Base-by-base conservation (phyloP, 2,888 invertebrate genomes). In the Chymomyza caudatula region DNA sequence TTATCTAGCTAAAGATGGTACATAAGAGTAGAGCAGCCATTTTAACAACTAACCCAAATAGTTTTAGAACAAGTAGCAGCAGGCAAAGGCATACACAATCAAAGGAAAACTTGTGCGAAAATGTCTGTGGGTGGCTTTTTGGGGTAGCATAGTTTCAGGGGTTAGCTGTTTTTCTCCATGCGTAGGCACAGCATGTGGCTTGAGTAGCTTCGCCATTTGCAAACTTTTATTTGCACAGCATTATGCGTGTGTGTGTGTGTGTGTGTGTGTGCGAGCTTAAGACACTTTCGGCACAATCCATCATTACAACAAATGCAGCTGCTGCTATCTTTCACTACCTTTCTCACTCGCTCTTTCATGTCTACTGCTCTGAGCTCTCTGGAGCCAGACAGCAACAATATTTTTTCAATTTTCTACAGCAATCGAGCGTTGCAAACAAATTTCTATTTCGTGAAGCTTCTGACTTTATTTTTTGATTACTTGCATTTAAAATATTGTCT, bases 361-460 rank as follows among this genome's bases (percentile, higher is more conserved):
- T n/a, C 22, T 20, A n/a, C 20, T 42, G 15, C 42, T 22, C 22
- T 59, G 19, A 55, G 55, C 56, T 64, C 57, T 63, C 57, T 64
- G 71, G 61, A 71, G 65, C 73, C 66, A 64, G 49, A 54, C 65
- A 63, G 71, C 69, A 73, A 84, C 86, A 87, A 84, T 86, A 76
- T 84, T 86, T 23, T 86, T 86, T 86, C 84, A 84, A 87, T 87
- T 85, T 86, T 74, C 74, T 54, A 29, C 62, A 85, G 79, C 68
- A 85, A 82, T 85, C 85, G 77, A 85, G 82, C 85, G 82, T 82
- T 85, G 79, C 85, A 79, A 81, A 73, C 76, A 85, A 83, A 79
- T 23, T 23, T 23, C 5, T 23, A 23, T 23, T 23, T 23, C 5
- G 3, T 23, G 5, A 23, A 23, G 1, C 23, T 23, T 5, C 23